A percentile compares a stretch with the other conserved stretches of the same genome.
Evolutionary conservation across 1,140 invertebrate genomes (phyloP).

Genomic region (Varroa destructor): DNA sequence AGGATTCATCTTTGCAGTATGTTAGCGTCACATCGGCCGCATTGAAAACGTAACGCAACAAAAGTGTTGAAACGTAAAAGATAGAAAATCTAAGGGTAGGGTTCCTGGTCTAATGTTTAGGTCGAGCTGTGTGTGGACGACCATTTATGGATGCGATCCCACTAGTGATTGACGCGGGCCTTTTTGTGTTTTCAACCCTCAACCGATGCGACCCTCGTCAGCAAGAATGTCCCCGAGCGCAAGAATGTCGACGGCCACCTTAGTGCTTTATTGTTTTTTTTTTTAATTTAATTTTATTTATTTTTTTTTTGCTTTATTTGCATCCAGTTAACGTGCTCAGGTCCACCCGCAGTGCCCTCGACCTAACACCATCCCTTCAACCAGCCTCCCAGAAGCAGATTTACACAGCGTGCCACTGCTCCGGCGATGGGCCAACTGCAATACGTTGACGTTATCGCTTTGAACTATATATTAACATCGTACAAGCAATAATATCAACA

Average conservation of each 20-base stretch:
- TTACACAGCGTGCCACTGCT: slow-evolving; percentile 23
- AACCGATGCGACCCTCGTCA: slow-evolving; percentile 85
- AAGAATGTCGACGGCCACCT: slow-evolving; percentile 71
- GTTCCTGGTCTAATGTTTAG: slow-evolving; percentile 14
- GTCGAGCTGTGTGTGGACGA: slow-evolving; percentile 38
- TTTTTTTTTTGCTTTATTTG: no score
- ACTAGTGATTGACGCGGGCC: slow-evolving; percentile 88
- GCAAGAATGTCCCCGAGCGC: slow-evolving; percentile 55
- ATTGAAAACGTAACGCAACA: no score
- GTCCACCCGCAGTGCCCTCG: slow-evolving; percentile 18
- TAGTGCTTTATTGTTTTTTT: background rate
- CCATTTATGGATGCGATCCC: slow-evolving; percentile 91
- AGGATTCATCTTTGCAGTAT: no score
- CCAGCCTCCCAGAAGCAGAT: slow-evolving; percentile 27
- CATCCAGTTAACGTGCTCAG: slow-evolving; percentile 14
- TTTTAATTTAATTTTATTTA: no score
- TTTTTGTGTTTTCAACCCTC: slow-evolving; percentile 94
- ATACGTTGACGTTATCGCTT: no score
- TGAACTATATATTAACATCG: no score
- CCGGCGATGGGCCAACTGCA: background rate
- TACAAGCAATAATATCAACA: no score
- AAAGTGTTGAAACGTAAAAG: no score
- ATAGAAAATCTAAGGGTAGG: slow-evolving; percentile 1
- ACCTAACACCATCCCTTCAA: slow-evolving; percentile 23
- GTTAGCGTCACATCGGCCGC: no score